Percentiles rank a stretch among this genome's conserved stretches.
These are phyloP conservation scores for Venturia canescens DNA, from an alignment of 1,140 invertebrate genomes.

Conservation along the genomic window DNA sequence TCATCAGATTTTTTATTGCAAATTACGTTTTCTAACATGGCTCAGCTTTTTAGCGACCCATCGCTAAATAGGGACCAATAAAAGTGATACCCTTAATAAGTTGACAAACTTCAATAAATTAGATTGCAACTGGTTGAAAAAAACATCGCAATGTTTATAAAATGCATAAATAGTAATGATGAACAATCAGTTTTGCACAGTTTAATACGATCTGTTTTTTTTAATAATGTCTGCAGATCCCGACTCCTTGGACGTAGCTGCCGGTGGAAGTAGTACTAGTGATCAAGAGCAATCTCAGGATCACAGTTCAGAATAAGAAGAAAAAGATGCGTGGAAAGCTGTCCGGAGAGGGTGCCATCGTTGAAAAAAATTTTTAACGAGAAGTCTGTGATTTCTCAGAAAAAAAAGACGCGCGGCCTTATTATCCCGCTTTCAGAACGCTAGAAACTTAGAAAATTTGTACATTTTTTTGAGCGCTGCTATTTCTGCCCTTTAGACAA, in stretches of 20 bases:
- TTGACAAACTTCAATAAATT: too few species aligned
- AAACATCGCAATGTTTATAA: too few species aligned
- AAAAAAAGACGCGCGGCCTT: conserved; percentile 6
- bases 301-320: conserved; percentile 55
- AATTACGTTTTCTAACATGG: too few species aligned
- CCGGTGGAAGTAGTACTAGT: conserved; percentile 59
- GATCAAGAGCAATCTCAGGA: conserved; percentile 60
- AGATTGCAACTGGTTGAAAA: too few species aligned
- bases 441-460: conserved; percentile 22
- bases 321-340: conserved; percentile 12
- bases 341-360: not conserved
- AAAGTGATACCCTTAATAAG: too few species aligned
- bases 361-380: not conserved
- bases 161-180: too few species aligned
- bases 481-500: not conserved
- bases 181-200: not conserved
- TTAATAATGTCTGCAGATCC: conserved; percentile 56
- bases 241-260: conserved; percentile 62
- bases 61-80: too few species aligned
- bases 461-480: conserved; percentile 16
- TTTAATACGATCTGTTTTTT: not conserved
- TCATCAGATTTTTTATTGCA: too few species aligned
- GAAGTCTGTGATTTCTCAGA: not conserved
- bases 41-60: too few species aligned
- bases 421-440: not conserved